Evolutionary conservation across 2,888 invertebrate genomes (phyloP).

Genomic region (Microdon myrmicae): DNA sequence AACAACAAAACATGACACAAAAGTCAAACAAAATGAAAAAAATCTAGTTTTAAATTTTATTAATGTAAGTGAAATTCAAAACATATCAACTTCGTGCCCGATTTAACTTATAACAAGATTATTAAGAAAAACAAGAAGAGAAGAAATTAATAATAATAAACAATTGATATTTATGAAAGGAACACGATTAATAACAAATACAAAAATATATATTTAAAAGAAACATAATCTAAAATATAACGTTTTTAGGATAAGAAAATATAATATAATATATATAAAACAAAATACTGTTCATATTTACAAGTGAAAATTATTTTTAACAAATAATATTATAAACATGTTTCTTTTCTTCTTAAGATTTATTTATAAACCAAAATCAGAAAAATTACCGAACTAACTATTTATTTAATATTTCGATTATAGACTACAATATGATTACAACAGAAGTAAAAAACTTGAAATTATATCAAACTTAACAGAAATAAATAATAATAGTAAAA

Average conservation of each 20-base stretch:
- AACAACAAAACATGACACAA: slow-evolving; percentile 32
- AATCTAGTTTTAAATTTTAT: slow-evolving; percentile 32
- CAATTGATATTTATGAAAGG: slow-evolving; percentile 55
- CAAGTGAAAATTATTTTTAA: slow-evolving; percentile 24
- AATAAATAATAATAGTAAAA: slow-evolving; percentile 15
- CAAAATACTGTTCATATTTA: no score
- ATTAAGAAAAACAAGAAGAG: slow-evolving; percentile 24
- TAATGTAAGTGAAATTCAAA: slow-evolving; percentile 59
- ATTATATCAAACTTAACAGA: slow-evolving; percentile 5
- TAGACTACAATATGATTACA: neutral
- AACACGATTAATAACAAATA: slow-evolving; percentile 32
- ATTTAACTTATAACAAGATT: slow-evolving; percentile 54
- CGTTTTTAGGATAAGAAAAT: slow-evolving; percentile 45
- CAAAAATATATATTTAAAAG: slow-evolving; percentile 35
- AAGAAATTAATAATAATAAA: slow-evolving; percentile 33
- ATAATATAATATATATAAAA: slow-evolving; percentile 25
- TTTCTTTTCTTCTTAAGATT: slow-evolving; percentile 12
- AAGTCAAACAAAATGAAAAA: slow-evolving; percentile 44
- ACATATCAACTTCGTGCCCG: slow-evolving; percentile 68
- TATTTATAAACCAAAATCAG: slow-evolving; percentile 18
- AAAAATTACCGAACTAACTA: slow-evolving; percentile 5
- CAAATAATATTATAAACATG: slow-evolving; percentile 26
- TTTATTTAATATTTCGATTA: slow-evolving; percentile 2
- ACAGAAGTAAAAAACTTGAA: no score
- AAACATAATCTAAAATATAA: slow-evolving; percentile 27